Evolutionary conservation across 2,113 vertebrate genomes (phyloP).

Genomic region (Chelonoidis abingdonii): DNA sequence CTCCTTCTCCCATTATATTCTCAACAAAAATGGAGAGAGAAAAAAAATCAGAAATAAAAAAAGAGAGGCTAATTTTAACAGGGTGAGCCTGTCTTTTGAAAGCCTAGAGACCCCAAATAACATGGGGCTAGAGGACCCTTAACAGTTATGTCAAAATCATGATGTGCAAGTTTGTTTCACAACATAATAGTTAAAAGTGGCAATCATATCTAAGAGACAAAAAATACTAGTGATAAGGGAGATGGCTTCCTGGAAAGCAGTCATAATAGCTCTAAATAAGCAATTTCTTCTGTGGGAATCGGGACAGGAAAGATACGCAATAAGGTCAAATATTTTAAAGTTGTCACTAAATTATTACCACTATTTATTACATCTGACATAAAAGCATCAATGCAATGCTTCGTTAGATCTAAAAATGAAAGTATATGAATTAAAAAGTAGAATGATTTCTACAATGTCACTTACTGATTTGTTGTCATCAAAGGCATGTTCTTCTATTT

Average conservation of each 20-base stretch:
- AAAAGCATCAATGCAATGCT: not conserved
- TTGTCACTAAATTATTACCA: not conserved
- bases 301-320: not conserved
- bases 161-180: not conserved
- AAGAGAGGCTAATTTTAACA: fast-evolving
- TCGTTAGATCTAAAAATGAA: not conserved
- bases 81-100: not conserved
- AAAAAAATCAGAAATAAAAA: not conserved
- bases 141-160: not conserved
- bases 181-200: not conserved
- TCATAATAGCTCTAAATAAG: not conserved
- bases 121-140: not conserved
- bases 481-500: constrained; percentile 96
- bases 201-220: not conserved
- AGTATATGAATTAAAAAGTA: not conserved
- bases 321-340: not conserved
- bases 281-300: not conserved
- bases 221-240: not conserved
- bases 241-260: not conserved
- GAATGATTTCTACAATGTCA: not conserved
- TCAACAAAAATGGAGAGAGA: not conserved
- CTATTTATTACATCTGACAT: not conserved
- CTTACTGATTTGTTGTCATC: constrained; percentile 95
- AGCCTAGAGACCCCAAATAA: not conserved
- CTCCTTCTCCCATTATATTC: not conserved